phyloP scores from a whole-genome alignment of 2,797 vertebrate species.

The Myotis pilosus region DNA sequence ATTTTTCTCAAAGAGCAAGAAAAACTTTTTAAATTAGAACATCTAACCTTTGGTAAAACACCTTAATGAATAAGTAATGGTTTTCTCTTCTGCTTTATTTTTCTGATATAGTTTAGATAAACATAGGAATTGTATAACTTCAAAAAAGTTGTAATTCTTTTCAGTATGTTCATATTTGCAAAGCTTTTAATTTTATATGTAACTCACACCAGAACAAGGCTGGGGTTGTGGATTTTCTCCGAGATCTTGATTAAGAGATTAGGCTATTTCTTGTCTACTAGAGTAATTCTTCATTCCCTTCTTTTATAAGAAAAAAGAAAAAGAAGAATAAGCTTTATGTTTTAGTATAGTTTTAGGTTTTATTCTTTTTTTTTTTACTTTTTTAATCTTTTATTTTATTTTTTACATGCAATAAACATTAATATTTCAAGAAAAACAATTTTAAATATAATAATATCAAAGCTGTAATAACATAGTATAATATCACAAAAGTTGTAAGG shows the following conservation, averaged over 20 bases:
- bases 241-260: not conserved
- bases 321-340: not conserved
- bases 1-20: not conserved
- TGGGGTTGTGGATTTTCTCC: fast-evolving
- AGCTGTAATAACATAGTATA: too few relatives aligned
- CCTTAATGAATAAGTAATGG: not conserved
- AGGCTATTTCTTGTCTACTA: not conserved
- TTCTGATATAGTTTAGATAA: not conserved
- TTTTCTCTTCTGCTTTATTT: not conserved
- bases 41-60: not conserved
- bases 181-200: not conserved
- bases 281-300: not conserved
- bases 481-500: too few relatives aligned
- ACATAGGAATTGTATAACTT: not conserved
- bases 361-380: not conserved
- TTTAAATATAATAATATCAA: too few relatives aligned
- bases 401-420: too few relatives aligned
- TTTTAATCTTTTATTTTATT: too few relatives aligned
- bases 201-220: not conserved
- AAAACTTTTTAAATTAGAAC: not conserved
- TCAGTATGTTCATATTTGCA: not conserved
- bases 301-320: not conserved
- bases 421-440: too few relatives aligned
- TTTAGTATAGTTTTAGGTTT: not conserved
- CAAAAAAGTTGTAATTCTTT: not conserved